Base-by-base conservation (phyloP, 2,113 vertebrate genomes). In the Bufo gargarizans region DNA sequence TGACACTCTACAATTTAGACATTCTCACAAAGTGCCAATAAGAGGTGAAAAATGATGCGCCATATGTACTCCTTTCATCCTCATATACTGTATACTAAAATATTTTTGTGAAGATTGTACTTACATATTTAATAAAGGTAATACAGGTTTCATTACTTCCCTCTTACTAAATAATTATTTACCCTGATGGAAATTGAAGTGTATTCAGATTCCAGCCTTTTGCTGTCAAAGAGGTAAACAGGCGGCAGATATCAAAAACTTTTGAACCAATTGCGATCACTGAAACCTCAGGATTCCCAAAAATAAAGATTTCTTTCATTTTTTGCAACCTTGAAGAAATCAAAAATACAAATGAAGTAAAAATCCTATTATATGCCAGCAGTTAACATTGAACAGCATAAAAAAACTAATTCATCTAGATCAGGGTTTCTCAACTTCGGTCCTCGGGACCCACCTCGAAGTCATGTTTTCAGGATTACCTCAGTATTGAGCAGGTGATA, bases 141-240 rank as follows among this genome's bases (percentile, higher is more conserved):
- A 33, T 33, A 33, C 33, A 33, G 0, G 1, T 55, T 6, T 55
- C 6, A 55, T 7, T 55, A 55, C 10, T 7, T 55, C 10, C 53
- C 53, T 55, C 10, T 55, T 55, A 7, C 6, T 55, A 55, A 43
- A 0, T 49, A 59, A 33, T 47, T 14, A 82, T 86, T 92, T 90
- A 99, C 98, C 98, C 97, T 82, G 96, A 94, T 10, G 98, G 98
- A 82, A 96, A 99, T 93, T 99, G 98, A 53, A 99, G 91, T 3
- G 94, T 94, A 91, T 98, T 99, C 89, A 99, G 93, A 87, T 96
- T 98, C 98, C 98, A 99, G 50, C 97, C 97, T 92, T 96, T 98
- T 6, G 96, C 92, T 58, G 95, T 93, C 91, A 99, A 93, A 67
- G 94, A 93, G 74, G 98, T 98, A 6, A 96, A 98, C 5, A 99